Evolutionary conservation across 2,888 invertebrate species (phyloP).

Genomic region (Euproctis similis): DNA sequence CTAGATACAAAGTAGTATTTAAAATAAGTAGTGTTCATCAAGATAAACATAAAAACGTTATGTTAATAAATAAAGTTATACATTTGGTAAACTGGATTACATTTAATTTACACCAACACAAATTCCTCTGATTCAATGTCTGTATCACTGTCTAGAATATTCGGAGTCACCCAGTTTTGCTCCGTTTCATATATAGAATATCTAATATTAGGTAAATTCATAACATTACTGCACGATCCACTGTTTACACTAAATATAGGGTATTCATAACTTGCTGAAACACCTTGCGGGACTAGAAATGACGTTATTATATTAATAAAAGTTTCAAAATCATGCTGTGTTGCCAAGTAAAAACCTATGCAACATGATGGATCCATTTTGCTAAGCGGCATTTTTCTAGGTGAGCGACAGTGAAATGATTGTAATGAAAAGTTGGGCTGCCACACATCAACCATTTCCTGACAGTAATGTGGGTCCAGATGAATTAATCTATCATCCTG

Average conservation of each 20-base stretch:
- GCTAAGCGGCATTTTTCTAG: slow-evolving; percentile 86
- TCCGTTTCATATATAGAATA: slow-evolving; percentile 72
- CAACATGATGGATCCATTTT: slow-evolving; percentile 96
- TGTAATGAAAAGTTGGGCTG: slow-evolving; percentile 84
- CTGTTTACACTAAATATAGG: slow-evolving; percentile 89
- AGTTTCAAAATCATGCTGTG: slow-evolving; percentile 84
- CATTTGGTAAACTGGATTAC: not conserved
- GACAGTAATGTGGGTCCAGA: slow-evolving; percentile 95
- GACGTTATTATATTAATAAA: slow-evolving; percentile 82
- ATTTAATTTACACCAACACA: slow-evolving; percentile 76
- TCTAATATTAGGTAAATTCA: slow-evolving; percentile 73
- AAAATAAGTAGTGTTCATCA: too few relatives aligned
- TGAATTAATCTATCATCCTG: slow-evolving; percentile 95
- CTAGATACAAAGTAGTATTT: too few relatives aligned
- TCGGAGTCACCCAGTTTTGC: slow-evolving; percentile 65
- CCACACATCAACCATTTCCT: slow-evolving; percentile 91
- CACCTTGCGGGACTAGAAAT: slow-evolving; percentile 63
- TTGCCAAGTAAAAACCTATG: slow-evolving; percentile 90
- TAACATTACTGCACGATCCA: slow-evolving; percentile 79
- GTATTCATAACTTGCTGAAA: slow-evolving; percentile 78
- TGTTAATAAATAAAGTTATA: slow-evolving; percentile 6
- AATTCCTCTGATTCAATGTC: slow-evolving; percentile 84
- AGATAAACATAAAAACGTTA: too few relatives aligned
- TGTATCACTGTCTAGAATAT: slow-evolving; percentile 75
- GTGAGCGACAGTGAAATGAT: slow-evolving; percentile 90